Base-by-base conservation (phyloP, 1,140 invertebrate species). In the Pseudoatta argentina region DNA sequence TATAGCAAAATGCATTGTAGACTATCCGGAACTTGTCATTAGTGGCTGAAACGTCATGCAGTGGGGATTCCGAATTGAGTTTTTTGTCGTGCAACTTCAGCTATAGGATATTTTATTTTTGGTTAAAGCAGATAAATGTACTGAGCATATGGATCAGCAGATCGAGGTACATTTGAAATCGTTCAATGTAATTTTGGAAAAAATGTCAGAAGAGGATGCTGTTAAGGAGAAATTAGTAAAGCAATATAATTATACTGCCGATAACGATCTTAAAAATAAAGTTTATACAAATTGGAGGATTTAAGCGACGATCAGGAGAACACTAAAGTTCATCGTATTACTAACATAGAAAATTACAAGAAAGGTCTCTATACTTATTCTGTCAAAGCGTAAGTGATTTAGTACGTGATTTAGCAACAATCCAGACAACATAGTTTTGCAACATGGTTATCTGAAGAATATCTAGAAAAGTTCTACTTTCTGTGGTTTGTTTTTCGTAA, bases 21-120 rank as follows among this genome's bases (percentile, higher is more conserved):
- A 94, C 4, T 96, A 96, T 76, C 91, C 94, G 1, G 91, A 94
- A 0, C 34, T 34, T 34, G 6, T 30, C 21, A 21, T 21, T 98
- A 61, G 97, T 98, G 94, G 21, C 21, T 21, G 98, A 99, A 94
- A 98, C 98, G 0, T 95, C 98, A 63, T 99, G 99, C 94, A 97
- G 99, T 95, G 96, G 96, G 30, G 5, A 34, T 94, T 99, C 7
- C 95, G 98, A 83, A 99, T 34, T 34, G 30, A 34, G 5, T 34
- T 34, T 34, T 34, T 34, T 34, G 98, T 0, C 97, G 98, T 94
- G 98, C 1, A 97, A 96, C 98, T 86, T 94, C 5, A 34, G 0
- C 30, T 34, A 6, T 97, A 21, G 97, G 97, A 7, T 98, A 97
- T 93, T 96, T 97, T 0, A 95, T 98, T 7, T 7, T 97, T 96